phyloP scores from a whole-genome alignment of 1,140 invertebrate genomes.

The Solen grandis region DNA sequence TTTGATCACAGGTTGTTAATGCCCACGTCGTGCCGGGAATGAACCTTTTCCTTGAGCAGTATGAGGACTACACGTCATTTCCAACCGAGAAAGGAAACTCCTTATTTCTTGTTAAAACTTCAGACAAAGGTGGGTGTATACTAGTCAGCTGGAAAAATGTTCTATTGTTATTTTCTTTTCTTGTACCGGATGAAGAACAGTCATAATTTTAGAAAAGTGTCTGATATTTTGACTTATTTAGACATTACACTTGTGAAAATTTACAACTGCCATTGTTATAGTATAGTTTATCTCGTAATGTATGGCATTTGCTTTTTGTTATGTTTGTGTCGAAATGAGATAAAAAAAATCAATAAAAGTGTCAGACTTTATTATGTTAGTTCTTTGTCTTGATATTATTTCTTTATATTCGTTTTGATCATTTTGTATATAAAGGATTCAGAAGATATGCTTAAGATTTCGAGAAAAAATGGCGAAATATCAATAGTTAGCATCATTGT shows the following conservation, averaged over 20 bases:
- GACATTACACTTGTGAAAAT: neutral
- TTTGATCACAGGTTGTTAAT: constrained; percentile 66
- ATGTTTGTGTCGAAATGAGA: too few species aligned
- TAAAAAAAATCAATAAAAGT: too few species aligned
- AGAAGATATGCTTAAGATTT: too few species aligned
- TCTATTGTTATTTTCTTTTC: constrained; percentile 55
- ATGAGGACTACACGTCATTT: constrained; percentile 21
- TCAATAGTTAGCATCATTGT: too few species aligned
- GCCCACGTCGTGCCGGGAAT: constrained; percentile 62
- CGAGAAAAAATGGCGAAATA: too few species aligned
- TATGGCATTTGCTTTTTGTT: too few species aligned
- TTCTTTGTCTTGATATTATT: too few species aligned
- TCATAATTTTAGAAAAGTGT: constrained; percentile 53
- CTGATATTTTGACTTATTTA: neutral
- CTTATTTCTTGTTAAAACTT: constrained; percentile 3
- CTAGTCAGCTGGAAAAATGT: constrained; percentile 56
- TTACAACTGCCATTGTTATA: neutral
- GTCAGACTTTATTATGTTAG: too few species aligned
- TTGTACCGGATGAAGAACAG: constrained; percentile 61
- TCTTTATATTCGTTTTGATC: too few species aligned
- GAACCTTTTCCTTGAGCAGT: neutral
- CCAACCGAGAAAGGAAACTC: constrained; percentile 1
- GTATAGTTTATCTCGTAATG: neutral
- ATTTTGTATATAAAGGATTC: too few species aligned
- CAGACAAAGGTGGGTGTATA: constrained; percentile 34